Percentiles rank a stretch among this genome's conserved stretches.
These are phyloP conservation scores for Hipposideros armiger DNA, from an alignment of 2,113 vertebrate genomes.

Conservation along the genomic window DNA sequence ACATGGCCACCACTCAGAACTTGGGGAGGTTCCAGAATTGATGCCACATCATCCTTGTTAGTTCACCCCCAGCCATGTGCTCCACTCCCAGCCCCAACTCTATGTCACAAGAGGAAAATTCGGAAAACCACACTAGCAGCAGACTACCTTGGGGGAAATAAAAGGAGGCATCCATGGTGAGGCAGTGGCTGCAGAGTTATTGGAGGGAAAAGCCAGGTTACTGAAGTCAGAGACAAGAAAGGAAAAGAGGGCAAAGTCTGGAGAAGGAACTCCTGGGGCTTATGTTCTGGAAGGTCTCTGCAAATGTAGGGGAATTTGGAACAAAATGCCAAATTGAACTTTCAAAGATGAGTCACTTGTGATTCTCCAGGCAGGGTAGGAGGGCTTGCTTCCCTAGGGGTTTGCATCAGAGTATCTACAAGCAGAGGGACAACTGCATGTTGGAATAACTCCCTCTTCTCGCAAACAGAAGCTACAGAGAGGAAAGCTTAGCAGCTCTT, in stretches of 20 bases:
- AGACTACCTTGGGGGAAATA: too few relatives aligned
- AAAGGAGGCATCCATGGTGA: background rate
- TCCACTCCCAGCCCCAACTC: background rate
- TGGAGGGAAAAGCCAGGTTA: background rate
- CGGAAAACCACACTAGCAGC: background rate
- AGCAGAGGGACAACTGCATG: rapidly evolving
- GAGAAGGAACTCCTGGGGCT: background rate
- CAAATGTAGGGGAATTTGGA: background rate
- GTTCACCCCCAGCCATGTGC: background rate
- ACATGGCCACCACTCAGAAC: background rate
- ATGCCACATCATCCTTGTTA: background rate
- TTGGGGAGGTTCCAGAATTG: background rate
- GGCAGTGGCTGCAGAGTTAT: rapidly evolving
- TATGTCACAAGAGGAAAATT: background rate
- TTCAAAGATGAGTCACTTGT: background rate
- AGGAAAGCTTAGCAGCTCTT: background rate
- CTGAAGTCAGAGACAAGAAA: background rate
- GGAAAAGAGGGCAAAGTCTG: background rate
- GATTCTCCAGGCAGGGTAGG: background rate
- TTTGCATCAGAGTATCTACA: background rate
- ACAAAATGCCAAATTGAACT: background rate
- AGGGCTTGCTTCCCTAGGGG: background rate
- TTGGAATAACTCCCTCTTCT: background rate
- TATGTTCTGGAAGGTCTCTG: background rate
- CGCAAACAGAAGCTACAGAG: background rate